Percentiles rank a stretch among this genome's conserved stretches.
These are phyloP conservation scores for Hemibagrus guttatus DNA, from an alignment of 2,797 vertebrate genomes.

Conservation along the genomic window DNA sequence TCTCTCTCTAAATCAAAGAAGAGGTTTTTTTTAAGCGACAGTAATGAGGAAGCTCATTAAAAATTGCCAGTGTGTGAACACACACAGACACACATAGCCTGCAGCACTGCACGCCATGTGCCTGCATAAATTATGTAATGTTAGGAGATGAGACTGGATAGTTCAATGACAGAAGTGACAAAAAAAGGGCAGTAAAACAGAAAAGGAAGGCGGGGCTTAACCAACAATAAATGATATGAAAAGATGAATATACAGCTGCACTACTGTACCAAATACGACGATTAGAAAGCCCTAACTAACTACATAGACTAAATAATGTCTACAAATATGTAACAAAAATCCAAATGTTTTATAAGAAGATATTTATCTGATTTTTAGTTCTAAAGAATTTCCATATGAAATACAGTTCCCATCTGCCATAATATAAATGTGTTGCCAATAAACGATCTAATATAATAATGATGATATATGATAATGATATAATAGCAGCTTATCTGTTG, in stretches of 20 bases:
- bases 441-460: background rate
- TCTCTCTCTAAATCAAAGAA: background rate
- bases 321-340: background rate
- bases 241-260: background rate
- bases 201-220: background rate
- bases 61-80: background rate
- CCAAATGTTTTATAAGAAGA: background rate
- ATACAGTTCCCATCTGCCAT: background rate
- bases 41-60: conserved; percentile 30
- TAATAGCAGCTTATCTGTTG: background rate
- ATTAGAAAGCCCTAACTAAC: background rate
- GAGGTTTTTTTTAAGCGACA: background rate
- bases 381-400: background rate
- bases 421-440: background rate
- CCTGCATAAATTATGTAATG: conserved; percentile 47
- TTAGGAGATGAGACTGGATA: conserved; percentile 2
- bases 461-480: too few relatives aligned
- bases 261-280: background rate
- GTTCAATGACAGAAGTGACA: background rate
- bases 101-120: conserved; percentile 18
- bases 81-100: conserved; percentile 21
- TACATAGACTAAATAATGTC: background rate
- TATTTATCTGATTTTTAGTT: background rate
- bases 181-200: background rate
- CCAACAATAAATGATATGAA: background rate